Evolutionary conservation across 2,888 invertebrate genomes (phyloP), one percentile per base, ranked within the genome.

Genomic region (Sinhomidia bicolor): DNA sequence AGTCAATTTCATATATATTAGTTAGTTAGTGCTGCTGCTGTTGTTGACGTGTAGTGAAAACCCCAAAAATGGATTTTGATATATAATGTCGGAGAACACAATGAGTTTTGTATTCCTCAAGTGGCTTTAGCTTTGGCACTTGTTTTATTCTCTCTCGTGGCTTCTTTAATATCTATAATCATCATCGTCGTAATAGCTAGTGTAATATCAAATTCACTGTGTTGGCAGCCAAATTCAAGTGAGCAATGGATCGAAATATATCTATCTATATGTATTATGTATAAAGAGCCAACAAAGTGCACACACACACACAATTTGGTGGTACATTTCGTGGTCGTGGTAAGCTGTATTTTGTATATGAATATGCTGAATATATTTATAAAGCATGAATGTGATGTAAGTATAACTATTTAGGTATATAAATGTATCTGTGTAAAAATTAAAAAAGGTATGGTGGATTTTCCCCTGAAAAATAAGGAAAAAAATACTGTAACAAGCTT

Each of bases 291-390:
- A 71, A 54, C 82, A 36, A 81, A 23, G n/a, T 20, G 20, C 20
- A 65, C 20, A 32, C 26, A 36, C n/a, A 65, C 20, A 32, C 26
- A 65, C 32, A 32, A 20, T 60, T 57, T 80, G n/a, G 80, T 65
- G 81, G 81, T 41, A 32, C 5, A 29, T 54, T 83, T 83, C 71
- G 83, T 83, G 83, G 83, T 83, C 71, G 83, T 83, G 83, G 83
- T 54, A 83, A 71, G 26, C 32, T 10, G 41, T 54, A 32, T 20
- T 12, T 44, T 32, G n/a, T 36, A 36, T 32, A 26, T 60, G 60
- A n/a, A 54, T 20, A 10, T 54, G 54, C 20, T 20, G 20, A 17
- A 54, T 20, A 12, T 12, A 47, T 12, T 47, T 12, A 20, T 26
- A 60, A 23, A 54, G 54, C 54, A 17, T 60, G 26, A 32, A 32